phyloP scores from a whole-genome alignment of 2,888 invertebrate genomes.

The Ectobius pallidus region DNA sequence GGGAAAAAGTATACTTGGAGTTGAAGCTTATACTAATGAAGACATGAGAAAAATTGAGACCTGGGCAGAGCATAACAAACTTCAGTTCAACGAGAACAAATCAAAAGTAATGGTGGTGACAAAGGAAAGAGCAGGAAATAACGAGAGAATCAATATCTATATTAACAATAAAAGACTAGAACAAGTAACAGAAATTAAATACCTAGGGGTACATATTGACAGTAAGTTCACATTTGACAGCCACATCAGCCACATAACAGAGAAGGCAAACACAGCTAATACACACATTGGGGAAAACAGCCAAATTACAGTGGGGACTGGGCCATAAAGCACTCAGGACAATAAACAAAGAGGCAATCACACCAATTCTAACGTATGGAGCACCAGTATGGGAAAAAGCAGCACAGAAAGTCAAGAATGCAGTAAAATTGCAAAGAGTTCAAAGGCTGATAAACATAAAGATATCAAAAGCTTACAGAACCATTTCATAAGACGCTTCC shows the following conservation, averaged over 20 bases:
- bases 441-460: constrained; percentile 2
- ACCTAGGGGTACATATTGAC: no score
- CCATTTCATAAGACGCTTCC: not conserved
- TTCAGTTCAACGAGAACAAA: not conserved
- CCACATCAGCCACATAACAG: not conserved
- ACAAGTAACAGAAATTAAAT: no score
- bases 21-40: not conserved
- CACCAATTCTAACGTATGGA: not conserved
- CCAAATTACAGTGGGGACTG: not conserved
- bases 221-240: not conserved
- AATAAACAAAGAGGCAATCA: constrained; percentile 1
- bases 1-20: not conserved
- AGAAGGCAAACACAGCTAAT: not conserved
- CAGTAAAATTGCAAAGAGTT: not conserved
- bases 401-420: not conserved
- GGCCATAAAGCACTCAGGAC: not conserved
- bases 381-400: not conserved
- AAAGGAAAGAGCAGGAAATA: not conserved
- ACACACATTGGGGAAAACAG: not conserved
- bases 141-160: not conserved
- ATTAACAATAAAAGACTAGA: no score
- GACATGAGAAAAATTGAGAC: not conserved
- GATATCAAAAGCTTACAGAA: not conserved
- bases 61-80: not conserved
- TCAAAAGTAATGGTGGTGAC: no score